These are phyloP conservation scores for Chironomus tepperi DNA, from an alignment of 1,140 invertebrate species.

Conservation along the genomic window DNA sequence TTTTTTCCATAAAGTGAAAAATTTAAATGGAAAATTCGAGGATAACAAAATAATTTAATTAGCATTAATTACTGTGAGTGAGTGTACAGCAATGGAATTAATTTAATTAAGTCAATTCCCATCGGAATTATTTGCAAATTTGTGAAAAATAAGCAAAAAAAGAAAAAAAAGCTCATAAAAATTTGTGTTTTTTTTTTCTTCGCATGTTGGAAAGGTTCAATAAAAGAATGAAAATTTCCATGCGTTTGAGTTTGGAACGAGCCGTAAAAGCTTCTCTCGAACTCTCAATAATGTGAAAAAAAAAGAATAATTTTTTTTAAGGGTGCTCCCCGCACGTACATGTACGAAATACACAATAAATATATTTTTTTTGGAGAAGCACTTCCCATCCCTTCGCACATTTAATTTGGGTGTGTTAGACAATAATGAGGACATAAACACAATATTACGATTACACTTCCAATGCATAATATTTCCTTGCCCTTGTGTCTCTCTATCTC, in stretches of 20 bases:
- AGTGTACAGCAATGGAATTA: too few species aligned
- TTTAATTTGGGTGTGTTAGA: constrained; percentile 19
- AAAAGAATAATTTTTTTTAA: constrained; percentile 8
- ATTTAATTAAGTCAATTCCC: too few species aligned
- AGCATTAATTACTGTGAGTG: not conserved
- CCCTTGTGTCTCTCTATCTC: not conserved
- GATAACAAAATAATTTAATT: not conserved
- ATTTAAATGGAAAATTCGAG: not conserved
- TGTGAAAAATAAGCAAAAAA: too few species aligned
- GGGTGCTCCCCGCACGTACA: not conserved
- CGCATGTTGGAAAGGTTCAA: too few species aligned
- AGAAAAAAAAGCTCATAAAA: too few species aligned
- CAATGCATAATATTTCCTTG: not conserved
- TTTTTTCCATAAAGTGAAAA: not conserved
- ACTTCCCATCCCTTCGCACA: not conserved
- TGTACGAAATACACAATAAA: not conserved
- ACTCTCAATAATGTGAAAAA: not conserved
- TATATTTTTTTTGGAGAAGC: not conserved
- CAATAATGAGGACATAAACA: constrained; percentile 16
- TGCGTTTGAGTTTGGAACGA: too few species aligned
- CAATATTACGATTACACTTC: not conserved
- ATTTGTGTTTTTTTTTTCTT: too few species aligned
- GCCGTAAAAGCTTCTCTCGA: not conserved
- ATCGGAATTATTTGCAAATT: too few species aligned
- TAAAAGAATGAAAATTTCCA: too few species aligned